A percentile compares a stretch with the other conserved stretches of the same genome.
phyloP scores from a whole-genome alignment of 2,888 invertebrate species.

The Pecten maximus region DNA sequence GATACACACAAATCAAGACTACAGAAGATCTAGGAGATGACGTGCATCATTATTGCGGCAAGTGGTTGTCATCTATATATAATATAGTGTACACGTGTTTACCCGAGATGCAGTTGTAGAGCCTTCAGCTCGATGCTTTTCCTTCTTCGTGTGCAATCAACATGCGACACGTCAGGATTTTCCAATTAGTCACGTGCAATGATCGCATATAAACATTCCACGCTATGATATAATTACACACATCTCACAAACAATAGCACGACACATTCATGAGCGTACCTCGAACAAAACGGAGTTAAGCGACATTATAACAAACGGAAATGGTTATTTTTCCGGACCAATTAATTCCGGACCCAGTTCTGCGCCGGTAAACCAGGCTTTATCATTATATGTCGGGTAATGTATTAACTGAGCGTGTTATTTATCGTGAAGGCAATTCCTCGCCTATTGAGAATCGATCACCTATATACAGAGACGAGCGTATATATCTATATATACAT shows the following conservation, averaged over 20 bases:
- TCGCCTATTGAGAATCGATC: constrained; percentile 7
- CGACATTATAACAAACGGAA: background rate
- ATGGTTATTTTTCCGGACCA: background rate
- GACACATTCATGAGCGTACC: background rate
- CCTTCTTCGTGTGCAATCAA: no score
- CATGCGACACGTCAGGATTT: background rate
- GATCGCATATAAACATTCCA: background rate
- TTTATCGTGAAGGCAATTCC: background rate
- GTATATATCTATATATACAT: background rate
- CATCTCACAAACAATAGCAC: background rate
- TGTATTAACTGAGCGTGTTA: background rate
- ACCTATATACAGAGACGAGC: background rate
- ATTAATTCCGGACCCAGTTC: background rate
- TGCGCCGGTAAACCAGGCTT: background rate
- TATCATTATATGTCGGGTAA: background rate
- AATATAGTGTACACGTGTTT: background rate
- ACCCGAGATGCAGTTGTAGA: no score
- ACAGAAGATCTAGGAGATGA: no score
- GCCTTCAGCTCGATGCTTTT: no score
- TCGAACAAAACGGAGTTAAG: background rate
- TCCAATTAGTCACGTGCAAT: background rate
- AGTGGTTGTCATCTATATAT: background rate
- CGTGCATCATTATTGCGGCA: background rate
- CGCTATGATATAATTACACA: background rate
- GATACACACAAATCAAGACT: no score